Base-by-base conservation (phyloP, 2,888 invertebrate species). In the Brachypalpus laphriformis region DNA sequence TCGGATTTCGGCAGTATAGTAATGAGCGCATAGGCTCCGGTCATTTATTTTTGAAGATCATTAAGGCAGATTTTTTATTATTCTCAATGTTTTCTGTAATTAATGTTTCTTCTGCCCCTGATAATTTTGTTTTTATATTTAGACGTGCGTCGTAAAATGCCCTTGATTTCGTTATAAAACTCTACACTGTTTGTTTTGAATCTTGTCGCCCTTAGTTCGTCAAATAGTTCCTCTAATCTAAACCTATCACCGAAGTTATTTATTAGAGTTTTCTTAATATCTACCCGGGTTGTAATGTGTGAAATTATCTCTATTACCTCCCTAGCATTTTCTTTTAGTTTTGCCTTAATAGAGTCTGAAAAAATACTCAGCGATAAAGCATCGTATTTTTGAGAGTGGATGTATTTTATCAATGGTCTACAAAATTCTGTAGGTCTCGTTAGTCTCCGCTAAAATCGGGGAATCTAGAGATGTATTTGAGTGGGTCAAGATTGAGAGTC, bases 181-280 rank as follows among this genome's bases (percentile, higher is more conserved):
- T 28, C 28, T 6, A 28, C 28, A 28, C 28, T 45, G 16, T 56
- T 74, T 6, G 63, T 65, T 51, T 16, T 74, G 7, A 63, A 74
- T 54, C 18, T 54, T 14, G 22, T n/a, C 6, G 40, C 40, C 16
- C 74, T 16, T 2, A 63, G 63, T n/a, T 74, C 31, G 18, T 74
- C 63, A 18, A 74, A 65, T n/a, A 74, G n/a, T 63, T 74, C 63
- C 47, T 75, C 54, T 5, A 25, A 25, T 25, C 5, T 57, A 6
- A 28, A 7, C 4, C 75, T 45, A 22, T 76, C 75, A 14, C 75
- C 75, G 16, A 76, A 76, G 25, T 66, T 76, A 8, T 54, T 40
- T n/a, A 76, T 25, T 34, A 76, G 22, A 18, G 25, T 66, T 4
- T 9, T 6, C 31, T 71, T 57, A 16, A 71, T 57, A 6, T 71